Conservation (phyloP, 2,113 vertebrate genomes). For the Poeciliopsis retropinna region DNA sequence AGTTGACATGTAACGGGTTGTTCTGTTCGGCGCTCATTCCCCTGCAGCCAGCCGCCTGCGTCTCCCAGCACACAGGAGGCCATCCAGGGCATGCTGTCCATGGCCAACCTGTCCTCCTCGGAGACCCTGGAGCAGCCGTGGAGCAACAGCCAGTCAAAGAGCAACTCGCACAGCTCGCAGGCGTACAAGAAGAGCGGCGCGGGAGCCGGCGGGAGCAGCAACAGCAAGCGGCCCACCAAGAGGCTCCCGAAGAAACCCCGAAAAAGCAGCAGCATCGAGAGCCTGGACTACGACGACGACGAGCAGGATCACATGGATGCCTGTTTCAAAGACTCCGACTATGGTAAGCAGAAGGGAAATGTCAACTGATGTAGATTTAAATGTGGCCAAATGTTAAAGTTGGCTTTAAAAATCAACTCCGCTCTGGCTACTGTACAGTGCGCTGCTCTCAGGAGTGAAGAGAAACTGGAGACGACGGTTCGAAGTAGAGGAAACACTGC, state of each 20-base stretch:
- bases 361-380: no score
- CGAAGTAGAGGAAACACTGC: no score
- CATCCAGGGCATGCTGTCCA: conserved; percentile 99
- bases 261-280: conserved; percentile 88
- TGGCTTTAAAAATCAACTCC: no score
- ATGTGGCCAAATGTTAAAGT: no score
- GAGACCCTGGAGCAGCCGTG: conserved; percentile 91
- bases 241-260: conserved; percentile 88
- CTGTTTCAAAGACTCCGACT: conserved; percentile 98
- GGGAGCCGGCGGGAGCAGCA: conserved; percentile 48
- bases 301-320: conserved; percentile 97
- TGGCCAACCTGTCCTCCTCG: conserved; percentile 97
- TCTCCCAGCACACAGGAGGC: conserved; percentile 99
- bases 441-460: no score
- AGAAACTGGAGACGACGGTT: no score
- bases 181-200: conserved; percentile 82
- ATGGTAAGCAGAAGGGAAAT: conserved; percentile 77
- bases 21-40: conserved; percentile 73
- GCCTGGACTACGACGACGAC: conserved; percentile 91
- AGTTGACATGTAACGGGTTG: conserved; percentile 33
- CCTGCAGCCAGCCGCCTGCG: conserved; percentile 95
- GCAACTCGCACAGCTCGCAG: conserved; percentile 83
- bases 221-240: conserved; percentile 84
- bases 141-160: conserved; percentile 86
- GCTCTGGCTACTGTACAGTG: no score